These are phyloP conservation scores for Marmota monax DNA, from an alignment of 2,113 vertebrate species.

Conservation along the genomic window DNA sequence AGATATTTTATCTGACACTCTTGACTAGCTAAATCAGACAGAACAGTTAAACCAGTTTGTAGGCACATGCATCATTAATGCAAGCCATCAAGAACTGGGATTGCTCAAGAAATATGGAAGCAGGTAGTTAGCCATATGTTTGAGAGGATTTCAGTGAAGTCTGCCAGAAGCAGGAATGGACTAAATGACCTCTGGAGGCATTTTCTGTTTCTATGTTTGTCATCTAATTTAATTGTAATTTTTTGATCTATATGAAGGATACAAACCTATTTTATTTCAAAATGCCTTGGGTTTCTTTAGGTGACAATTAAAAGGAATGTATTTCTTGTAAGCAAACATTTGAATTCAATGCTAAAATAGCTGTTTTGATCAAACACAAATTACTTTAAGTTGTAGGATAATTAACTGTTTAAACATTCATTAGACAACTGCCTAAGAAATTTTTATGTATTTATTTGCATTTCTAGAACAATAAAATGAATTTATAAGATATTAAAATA, in stretches of 20 bases:
- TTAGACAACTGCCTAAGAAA: conserved; percentile 52
- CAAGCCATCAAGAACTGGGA: background rate
- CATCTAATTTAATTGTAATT: conserved; percentile 44
- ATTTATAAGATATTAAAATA: conserved; percentile 67
- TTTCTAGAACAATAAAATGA: conserved; percentile 62
- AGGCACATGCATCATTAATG: background rate
- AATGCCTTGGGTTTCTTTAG: conserved; percentile 44
- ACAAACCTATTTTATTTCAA: conserved; percentile 53
- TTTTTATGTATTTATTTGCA: conserved; percentile 69
- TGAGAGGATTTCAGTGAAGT: conserved; percentile 21
- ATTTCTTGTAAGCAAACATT: conserved; percentile 60
- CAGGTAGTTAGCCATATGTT: conserved; percentile 38
- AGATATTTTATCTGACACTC: background rate
- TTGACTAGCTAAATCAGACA: background rate
- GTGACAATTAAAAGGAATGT: conserved; percentile 49
- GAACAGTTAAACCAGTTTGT: conserved; percentile 8
- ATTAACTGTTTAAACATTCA: conserved; percentile 71
- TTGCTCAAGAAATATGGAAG: background rate
- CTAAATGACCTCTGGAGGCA: conserved; percentile 40
- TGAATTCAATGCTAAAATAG: conserved; percentile 51
- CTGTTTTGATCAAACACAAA: conserved; percentile 60
- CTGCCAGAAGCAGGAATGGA: conserved; percentile 2
- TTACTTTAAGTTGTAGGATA: conserved; percentile 66
- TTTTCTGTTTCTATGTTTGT: conserved; percentile 12
- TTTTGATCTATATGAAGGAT: conserved; percentile 47